Conservation (phyloP, 2,113 vertebrate species). For the Sylvietta virens region DNA sequence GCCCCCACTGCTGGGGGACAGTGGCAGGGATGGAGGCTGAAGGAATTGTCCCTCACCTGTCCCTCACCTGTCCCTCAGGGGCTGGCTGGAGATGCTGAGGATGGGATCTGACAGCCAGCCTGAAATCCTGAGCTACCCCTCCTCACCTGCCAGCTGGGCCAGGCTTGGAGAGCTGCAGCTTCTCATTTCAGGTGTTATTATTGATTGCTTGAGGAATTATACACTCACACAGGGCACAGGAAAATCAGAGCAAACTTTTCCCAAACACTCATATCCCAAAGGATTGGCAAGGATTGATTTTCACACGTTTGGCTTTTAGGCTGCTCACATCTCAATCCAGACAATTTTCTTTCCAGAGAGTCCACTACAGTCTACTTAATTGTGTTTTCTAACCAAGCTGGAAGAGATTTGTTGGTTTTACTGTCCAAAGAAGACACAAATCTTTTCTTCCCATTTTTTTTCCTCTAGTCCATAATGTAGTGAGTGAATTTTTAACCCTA, state of each 20-base stretch:
- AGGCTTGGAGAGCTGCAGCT: conserved; percentile 47
- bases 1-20: neutral
- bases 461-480: neutral
- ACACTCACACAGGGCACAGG: neutral
- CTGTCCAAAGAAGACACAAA: conserved; percentile 50
- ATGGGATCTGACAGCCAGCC: neutral
- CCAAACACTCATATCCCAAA: conserved; percentile 32
- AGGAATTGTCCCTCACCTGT: neutral
- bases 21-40: neutral
- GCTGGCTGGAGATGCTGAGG: neutral
- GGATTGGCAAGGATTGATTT: conserved; percentile 66
- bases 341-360: conserved; percentile 64
- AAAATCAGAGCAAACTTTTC: conserved; percentile 62
- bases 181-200: conserved; percentile 59
- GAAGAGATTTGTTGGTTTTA: conserved; percentile 67
- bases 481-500: conserved; percentile 21
- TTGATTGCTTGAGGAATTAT: conserved; percentile 62
- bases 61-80: neutral
- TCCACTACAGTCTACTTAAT: conserved; percentile 66
- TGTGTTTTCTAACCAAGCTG: conserved; percentile 67
- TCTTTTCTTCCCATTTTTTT: conserved; percentile 3
- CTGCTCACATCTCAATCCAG: conserved; percentile 70
- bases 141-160: conserved; percentile 28
- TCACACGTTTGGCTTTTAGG: conserved; percentile 45
- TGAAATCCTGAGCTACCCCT: neutral